Evolutionary conservation across 2,888 invertebrate species (phyloP), one percentile per base, ranked within the genome.

Genomic region (Cybosia mesomella): DNA sequence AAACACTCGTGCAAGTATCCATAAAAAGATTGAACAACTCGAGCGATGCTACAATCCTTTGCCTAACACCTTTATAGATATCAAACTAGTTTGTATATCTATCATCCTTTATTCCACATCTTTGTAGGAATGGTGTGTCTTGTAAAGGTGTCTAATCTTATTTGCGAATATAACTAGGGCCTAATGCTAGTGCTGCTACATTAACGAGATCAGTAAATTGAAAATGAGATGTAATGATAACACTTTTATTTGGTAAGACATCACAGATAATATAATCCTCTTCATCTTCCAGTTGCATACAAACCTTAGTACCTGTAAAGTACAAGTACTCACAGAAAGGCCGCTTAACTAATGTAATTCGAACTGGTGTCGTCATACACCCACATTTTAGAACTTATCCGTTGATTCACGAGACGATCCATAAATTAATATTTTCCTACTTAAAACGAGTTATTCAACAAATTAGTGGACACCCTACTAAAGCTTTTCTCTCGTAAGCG

Each of bases 401-500:
- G 66, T 64, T 71, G 68, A 67, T 28, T 28, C 28, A 15, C 1
- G n/a, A 0, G 22, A 18, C 7, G 0, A 39, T 10, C 59, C 36
- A 59, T 59, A 66, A 73, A 71, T 61, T 55, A 28, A n/a, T 64
- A 43, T 58, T 68, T 63, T 49, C n/a, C 62, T 58, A 62, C 53
- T 64, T 66, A 66, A 65, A 58, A 67, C 68, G 62, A 58, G 54
- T 53, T 22, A 2, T 21, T 13, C 11, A 59, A 59, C 36, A 15
- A 22, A 22, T 15, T 59, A 59, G 72, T 80, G 79, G 83, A 75
- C 71, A 80, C 84, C 69, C 78, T 76, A 79, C 62, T 59, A 65
- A 62, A 80, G 77, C 81, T 81, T 83, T 82, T 75, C 84, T 81
- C 83, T 72, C 63, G 65, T 59, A 70, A 70, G 73, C 74, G 81